Evolutionary conservation across 1,140 invertebrate species (phyloP).

Genomic region (Papilio machaon): DNA sequence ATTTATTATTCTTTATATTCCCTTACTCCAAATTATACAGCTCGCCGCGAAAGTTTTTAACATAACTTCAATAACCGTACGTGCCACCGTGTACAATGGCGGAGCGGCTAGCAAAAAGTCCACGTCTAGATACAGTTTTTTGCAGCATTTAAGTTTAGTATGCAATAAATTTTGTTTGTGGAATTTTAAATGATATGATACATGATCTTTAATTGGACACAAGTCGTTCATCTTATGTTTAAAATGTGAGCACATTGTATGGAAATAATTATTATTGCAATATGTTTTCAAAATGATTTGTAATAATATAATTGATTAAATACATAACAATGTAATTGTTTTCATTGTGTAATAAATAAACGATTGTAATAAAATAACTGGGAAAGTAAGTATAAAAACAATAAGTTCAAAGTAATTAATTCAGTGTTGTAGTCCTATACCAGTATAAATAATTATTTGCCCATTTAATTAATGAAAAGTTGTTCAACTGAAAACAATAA

Average conservation of each 20-base stretch:
- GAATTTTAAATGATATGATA: conserved; percentile 53
- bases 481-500: too few relatives aligned
- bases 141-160: conserved; percentile 36
- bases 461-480: too few relatives aligned
- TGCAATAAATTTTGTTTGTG: conserved; percentile 54
- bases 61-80: conserved; percentile 59
- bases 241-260: conserved; percentile 38
- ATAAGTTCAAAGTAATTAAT: neutral
- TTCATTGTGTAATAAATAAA: conserved; percentile 17
- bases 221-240: conserved; percentile 24
- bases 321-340: conserved; percentile 25
- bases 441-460: too few relatives aligned
- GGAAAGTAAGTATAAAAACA: neutral
- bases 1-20: conserved; percentile 71
- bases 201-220: conserved; percentile 40
- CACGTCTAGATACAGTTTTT: conserved; percentile 43
- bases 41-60: conserved; percentile 53
- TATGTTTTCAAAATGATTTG: conserved; percentile 35
- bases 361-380: neutral
- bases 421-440: neutral
- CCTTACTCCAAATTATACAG: conserved; percentile 63
- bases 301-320: conserved; percentile 16
- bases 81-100: conserved; percentile 49
- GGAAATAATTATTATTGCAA: conserved; percentile 36
- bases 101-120: conserved; percentile 48